Evolutionary conservation across 1,140 invertebrate genomes (phyloP).

Genomic region (Triops longicaudatus): DNA sequence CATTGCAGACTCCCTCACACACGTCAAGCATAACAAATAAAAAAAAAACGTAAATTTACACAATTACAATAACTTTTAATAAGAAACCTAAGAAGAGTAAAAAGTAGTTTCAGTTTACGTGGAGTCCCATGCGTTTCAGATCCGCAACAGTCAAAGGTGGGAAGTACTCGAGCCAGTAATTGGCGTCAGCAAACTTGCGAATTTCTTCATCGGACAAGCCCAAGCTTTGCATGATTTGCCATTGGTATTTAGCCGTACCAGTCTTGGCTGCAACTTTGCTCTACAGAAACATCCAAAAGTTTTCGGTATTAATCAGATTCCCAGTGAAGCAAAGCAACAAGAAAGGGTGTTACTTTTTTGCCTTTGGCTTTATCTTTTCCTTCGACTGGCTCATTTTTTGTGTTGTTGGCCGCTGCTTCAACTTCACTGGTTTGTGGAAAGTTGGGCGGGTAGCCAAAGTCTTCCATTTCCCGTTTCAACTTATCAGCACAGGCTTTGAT

Average conservation of each 20-base stretch:
- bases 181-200: slow-evolving; percentile 78
- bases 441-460: slow-evolving; percentile 84
- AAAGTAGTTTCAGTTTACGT: slow-evolving; percentile 51
- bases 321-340: neutral
- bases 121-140: slow-evolving; percentile 77
- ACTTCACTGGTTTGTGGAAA: slow-evolving; percentile 59
- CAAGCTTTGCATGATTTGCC: slow-evolving; percentile 96
- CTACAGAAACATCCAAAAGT: slow-evolving; percentile 38
- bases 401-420: slow-evolving; percentile 42
- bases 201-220: slow-evolving; percentile 88
- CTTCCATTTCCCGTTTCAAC: slow-evolving; percentile 83
- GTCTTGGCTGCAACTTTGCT: slow-evolving; percentile 95
- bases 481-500: slow-evolving; percentile 98
- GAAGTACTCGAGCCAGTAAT: slow-evolving; percentile 93
- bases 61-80: neutral
- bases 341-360: slow-evolving; percentile 65
- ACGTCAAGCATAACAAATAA: slow-evolving; percentile 21
- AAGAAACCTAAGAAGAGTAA: slow-evolving; percentile 13
- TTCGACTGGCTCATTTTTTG: slow-evolving; percentile 52
- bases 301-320: slow-evolving; percentile 16
- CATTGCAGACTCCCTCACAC: slow-evolving; percentile 24
- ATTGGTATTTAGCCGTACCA: slow-evolving; percentile 85
- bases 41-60: neutral
- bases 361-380: slow-evolving; percentile 91
- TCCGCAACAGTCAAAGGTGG: slow-evolving; percentile 81